These are phyloP conservation scores for Rhadinocentrus ornatus DNA, from an alignment of 2,797 vertebrate species.

Conservation along the genomic window DNA sequence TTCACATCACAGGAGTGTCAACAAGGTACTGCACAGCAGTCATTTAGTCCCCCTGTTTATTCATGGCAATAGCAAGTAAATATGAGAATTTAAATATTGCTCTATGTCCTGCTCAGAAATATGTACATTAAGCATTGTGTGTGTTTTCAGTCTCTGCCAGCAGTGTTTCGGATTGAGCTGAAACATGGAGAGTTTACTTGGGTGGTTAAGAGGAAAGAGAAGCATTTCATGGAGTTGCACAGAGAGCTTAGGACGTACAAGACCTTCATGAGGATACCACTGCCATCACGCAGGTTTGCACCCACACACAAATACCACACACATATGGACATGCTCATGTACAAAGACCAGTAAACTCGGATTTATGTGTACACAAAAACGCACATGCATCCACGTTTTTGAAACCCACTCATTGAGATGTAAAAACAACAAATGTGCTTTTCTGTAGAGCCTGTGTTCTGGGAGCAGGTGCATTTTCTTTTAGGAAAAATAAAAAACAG, in stretches of 20 bases:
- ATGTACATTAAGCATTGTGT: not conserved
- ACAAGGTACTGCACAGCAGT: slow-evolving; percentile 65
- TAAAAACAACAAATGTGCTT: not conserved
- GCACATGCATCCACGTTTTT: not conserved
- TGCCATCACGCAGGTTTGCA: slow-evolving; percentile 90
- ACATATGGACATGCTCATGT: not conserved
- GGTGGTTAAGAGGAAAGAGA: slow-evolving; percentile 96
- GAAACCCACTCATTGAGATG: not conserved
- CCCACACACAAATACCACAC: not conserved
- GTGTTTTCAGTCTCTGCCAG: slow-evolving; percentile 70
- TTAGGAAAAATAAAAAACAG: not conserved
- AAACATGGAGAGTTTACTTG: slow-evolving; percentile 95
- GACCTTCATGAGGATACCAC: slow-evolving; percentile 93
- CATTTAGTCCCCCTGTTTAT: not conserved
- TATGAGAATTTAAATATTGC: not conserved
- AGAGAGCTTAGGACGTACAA: slow-evolving; percentile 96
- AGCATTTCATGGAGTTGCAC: slow-evolving; percentile 96
- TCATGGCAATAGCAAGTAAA: too few species aligned
- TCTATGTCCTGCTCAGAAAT: not conserved
- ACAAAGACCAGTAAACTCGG: not conserved
- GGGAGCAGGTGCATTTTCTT: not conserved
- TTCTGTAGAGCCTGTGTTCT: not conserved
- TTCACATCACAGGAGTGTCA: slow-evolving; percentile 76
- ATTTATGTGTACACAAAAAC: not conserved
- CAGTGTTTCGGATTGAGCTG: slow-evolving; percentile 92